Evolutionary conservation across 2,888 invertebrate species (phyloP), one percentile per base, ranked within the genome.

Genomic region (Tenthredo mesomela): DNA sequence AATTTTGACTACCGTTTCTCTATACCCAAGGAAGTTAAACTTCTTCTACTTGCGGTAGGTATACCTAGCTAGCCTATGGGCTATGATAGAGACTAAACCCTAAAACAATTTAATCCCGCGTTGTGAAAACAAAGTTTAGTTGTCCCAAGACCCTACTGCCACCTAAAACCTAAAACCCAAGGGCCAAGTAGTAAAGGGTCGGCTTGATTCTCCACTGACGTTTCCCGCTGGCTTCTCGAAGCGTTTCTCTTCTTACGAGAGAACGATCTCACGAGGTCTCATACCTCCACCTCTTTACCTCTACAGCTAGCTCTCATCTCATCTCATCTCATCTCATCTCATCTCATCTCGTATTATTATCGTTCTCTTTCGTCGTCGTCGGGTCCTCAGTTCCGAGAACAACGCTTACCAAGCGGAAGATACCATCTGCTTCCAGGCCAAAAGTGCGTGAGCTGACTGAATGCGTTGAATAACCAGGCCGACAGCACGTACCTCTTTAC

Each of bases 361-460:
- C 18, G 7, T 73, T 43, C 21, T 73, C 47, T 33, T 33, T 50
- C 54, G 54, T 43, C 29, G 77, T 54, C 29, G n/a, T n/a, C n/a
- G n/a, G 29, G 29, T 77, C 18, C 33, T n/a, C 29, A 29, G 40
- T 82, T 82, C 82, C 50, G 47, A 82, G 82, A 82, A 82, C 47
- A 82, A 82, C 70, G 65, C 33, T 43, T 40, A 29, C 61, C 70
- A n/a, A 82, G 47, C 67, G 65, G 47, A 70, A 82, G 82, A 82
- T 82, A 82, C 82, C 82, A 82, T 82, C 82, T 82, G 82, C 58
- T 67, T 47, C 43, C 43, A 47, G 82, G 40, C 37, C 80, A 58
- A 80, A 80, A 80, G 80, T 80, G 80, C 80, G 80, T 80, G 80
- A 80, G 80, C 80, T 80, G 80, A 80, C 80, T 80, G 80, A 80